Evolutionary conservation across 2,888 invertebrate species (phyloP).

Genomic region (Zaprionus obscuricornis): DNA sequence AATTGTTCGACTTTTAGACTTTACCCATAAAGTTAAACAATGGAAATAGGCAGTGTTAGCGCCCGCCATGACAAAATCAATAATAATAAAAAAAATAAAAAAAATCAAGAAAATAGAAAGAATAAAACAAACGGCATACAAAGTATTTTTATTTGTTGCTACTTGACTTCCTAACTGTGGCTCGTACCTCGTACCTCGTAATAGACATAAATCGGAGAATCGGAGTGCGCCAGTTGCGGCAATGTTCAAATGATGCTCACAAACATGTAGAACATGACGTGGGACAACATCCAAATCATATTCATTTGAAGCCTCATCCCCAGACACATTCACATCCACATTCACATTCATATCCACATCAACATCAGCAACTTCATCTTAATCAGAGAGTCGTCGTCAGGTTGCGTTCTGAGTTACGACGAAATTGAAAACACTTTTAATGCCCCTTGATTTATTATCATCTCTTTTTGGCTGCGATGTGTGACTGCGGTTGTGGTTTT

Average conservation of each 20-base stretch:
- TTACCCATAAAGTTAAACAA: conserved; percentile 29
- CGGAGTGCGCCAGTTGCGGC: conserved; percentile 45
- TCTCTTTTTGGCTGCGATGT: conserved; percentile 32
- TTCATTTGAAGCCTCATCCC: conserved; percentile 34
- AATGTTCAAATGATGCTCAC: conserved; percentile 63
- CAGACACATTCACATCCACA: conserved; percentile 1
- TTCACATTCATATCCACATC: too few relatives aligned
- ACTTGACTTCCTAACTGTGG: conserved; percentile 54
- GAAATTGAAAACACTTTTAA: conserved; percentile 74
- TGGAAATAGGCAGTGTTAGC: conserved; percentile 21
- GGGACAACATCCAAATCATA: conserved; percentile 60
- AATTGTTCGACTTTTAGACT: conserved; percentile 32
- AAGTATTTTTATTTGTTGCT: conserved; percentile 42
- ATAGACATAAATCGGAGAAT: conserved; percentile 67
- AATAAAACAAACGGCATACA: conserved; percentile 12
- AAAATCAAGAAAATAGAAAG: conserved; percentile 30
- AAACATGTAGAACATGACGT: conserved; percentile 71
- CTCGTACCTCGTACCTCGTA: too few relatives aligned
- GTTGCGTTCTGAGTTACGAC: conserved; percentile 57
- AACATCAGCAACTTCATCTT: conserved; percentile 64
- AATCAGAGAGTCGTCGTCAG: conserved; percentile 55
- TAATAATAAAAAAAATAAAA: conserved; percentile 34
- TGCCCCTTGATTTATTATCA: conserved; percentile 73
- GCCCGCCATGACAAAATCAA: conserved; percentile 65
- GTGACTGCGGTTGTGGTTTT: conserved; percentile 46